These are phyloP conservation scores for Kradibia gibbosae DNA, from an alignment of 1,140 invertebrate genomes.

Conservation along the genomic window DNA sequence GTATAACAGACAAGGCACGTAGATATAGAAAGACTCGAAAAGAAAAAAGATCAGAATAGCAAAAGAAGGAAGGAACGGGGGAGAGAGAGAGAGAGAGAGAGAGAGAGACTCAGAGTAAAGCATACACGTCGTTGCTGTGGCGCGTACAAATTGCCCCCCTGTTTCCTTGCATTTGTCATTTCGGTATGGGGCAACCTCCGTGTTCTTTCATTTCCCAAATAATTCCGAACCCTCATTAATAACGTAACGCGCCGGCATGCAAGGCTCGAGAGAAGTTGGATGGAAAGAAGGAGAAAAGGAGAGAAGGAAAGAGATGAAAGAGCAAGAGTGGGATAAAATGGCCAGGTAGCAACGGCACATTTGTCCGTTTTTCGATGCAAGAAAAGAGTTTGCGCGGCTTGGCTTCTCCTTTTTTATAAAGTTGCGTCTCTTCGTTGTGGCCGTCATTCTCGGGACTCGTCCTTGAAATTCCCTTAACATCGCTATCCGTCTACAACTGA, in stretches of 20 bases:
- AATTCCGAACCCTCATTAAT: conserved; percentile 68
- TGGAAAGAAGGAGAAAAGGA: conserved; percentile 6
- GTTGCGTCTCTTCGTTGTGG: conserved; percentile 19
- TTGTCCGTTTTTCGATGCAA: conserved; percentile 46
- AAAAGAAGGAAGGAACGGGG: conserved; percentile 39
- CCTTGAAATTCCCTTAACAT: conserved; percentile 47
- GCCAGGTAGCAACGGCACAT: conserved; percentile 50
- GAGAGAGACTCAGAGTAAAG: conserved; percentile 50
- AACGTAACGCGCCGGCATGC: conserved; percentile 62
- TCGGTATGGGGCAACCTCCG: conserved; percentile 61
- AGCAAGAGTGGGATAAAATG: neutral
- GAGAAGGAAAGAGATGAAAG: conserved; percentile 22
- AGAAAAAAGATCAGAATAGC: conserved; percentile 30
- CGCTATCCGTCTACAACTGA: neutral
- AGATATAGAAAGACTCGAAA: conserved; percentile 26
- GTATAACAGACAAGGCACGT: conserved; percentile 2
- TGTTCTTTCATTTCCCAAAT: conserved; percentile 69
- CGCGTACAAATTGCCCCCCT: conserved; percentile 67
- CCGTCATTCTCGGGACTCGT: neutral
- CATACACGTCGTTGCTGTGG: conserved; percentile 60
- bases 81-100: conserved; percentile 49
- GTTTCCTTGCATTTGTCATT: conserved; percentile 70
- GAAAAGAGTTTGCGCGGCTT: conserved; percentile 38
- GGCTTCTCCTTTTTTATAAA: conserved; percentile 39
- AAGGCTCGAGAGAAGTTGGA: conserved; percentile 46